Conservation (phyloP, 2,888 invertebrate species). For the Labia minor region DNA sequence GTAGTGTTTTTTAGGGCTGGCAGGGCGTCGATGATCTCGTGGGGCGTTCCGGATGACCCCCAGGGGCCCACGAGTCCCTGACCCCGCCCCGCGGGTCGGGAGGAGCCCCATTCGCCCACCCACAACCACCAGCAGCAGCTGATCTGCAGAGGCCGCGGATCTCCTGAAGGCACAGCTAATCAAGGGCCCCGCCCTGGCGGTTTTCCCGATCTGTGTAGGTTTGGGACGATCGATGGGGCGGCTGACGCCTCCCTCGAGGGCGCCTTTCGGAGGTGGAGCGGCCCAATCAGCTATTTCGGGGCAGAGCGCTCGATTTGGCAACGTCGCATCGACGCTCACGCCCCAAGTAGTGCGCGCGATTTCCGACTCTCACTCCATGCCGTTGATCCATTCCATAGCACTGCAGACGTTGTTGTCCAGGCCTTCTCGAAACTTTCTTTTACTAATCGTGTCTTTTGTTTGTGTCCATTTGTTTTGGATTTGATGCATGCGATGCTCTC, state of each 20-base stretch:
- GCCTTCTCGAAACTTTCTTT: not conserved
- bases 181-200: not conserved
- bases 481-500: not conserved
- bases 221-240: not conserved
- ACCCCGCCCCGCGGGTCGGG: not conserved
- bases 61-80: not conserved
- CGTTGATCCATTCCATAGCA: not conserved
- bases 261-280: not conserved
- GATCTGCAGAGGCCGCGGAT: not conserved
- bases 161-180: not conserved
- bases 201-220: not conserved
- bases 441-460: not conserved
- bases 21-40: not conserved
- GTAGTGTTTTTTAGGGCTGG: no score
- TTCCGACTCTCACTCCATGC: not conserved
- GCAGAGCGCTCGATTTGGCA: constrained; percentile 23
- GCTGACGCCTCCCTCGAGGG: constrained; percentile 7
- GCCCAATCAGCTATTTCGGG: constrained; percentile 26
- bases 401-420: not conserved
- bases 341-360: constrained; percentile 26
- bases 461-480: not conserved
- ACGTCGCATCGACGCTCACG: constrained; percentile 22
- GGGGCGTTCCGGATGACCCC: not conserved
- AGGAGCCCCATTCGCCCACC: not conserved
- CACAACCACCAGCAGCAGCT: not conserved